Base-by-base conservation (phyloP, 2,113 vertebrate genomes). In the Micromys minutus region DNA sequence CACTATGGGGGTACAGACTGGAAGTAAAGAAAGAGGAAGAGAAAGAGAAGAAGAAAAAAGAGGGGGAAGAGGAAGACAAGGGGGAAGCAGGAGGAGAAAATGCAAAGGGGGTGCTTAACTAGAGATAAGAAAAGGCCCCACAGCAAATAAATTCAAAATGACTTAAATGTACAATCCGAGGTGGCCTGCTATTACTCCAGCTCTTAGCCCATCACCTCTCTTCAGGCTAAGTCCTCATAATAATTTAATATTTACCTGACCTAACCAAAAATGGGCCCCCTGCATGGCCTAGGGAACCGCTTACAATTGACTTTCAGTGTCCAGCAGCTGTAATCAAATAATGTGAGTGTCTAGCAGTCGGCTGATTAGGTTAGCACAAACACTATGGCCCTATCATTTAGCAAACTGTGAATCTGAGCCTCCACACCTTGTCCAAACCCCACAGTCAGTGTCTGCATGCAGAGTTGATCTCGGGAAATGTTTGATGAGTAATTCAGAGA, bases 201-300 rank as follows among this genome's bases (percentile, higher is more conserved):
- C 34, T 57, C 52, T 91, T 81, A 86, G 42, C 91, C 92, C 11
- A 3, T 77, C 86, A 74, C 50, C 67, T 88, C 59, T 71, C 76
- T 0, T 0, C 85, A 63, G 86, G 63, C 59, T 50, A 26, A 69
- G 61, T 84, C 57, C 24, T 67, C 9, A 6, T 22, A 16, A 81
- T 74, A 83, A 97, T 81, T 92, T 79, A 87, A 89, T 95, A 87
- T 92, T 91, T 71, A 80, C 91, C 75, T 36, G 47, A 84, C 83
- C 74, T 93, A 57, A 26, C 55, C 61, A 91, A 67, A 39, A 47
- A 17, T 65, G 42, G 65, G n/a, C n/a, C 89, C 34, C 2, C 39
- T 5, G 11, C 24, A 55, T 71, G 83, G 87, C 91, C 83, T n/a
- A 45, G 67, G 42, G 86, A 87, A 24, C 63, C 45, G 52, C 57